Conservation (phyloP, 1,140 invertebrate species). For the Aphelinus certus region DNA sequence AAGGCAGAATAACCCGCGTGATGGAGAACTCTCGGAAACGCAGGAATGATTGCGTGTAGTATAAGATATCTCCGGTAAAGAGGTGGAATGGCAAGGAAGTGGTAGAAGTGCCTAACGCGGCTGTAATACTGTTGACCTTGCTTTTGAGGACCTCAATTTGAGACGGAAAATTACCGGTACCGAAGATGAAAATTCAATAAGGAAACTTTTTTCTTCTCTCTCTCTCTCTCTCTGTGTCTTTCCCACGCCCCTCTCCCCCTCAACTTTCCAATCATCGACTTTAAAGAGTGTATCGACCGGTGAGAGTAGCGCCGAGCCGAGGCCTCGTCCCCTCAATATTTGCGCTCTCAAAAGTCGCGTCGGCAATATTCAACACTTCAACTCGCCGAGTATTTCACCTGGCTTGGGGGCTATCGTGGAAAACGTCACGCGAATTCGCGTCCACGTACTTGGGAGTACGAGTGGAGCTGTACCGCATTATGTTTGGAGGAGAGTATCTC, state of each 20-base stretch:
- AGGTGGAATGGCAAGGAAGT: too few relatives aligned
- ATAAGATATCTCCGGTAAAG: too few relatives aligned
- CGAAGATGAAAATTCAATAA: constrained; percentile 21
- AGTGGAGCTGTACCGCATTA: too few relatives aligned
- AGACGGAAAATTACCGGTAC: constrained; percentile 4
- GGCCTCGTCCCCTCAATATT: constrained; percentile 13
- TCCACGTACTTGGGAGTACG: too few relatives aligned
- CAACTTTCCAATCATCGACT: constrained; percentile 21
- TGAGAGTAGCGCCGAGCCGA: background rate
- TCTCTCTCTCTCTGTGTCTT: too few relatives aligned
- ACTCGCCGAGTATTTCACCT: constrained; percentile 7
- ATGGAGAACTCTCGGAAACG: too few relatives aligned
- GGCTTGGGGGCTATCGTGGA: background rate
- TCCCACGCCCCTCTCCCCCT: background rate
- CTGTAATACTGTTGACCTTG: background rate
- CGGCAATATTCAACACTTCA: constrained; percentile 14
- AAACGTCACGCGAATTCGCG: too few relatives aligned
- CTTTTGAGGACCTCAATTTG: constrained; percentile 13
- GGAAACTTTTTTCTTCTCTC: constrained; percentile 20
- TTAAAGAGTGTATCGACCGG: constrained; percentile 27
- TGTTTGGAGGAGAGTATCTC: too few relatives aligned
- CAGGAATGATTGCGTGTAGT: too few relatives aligned
- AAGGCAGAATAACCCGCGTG: too few relatives aligned
- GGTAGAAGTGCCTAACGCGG: too few relatives aligned
- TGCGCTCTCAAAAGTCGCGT: constrained; percentile 14